Conservation (phyloP, 2,113 vertebrate genomes). For the Choloepus hoffmanni region DNA sequence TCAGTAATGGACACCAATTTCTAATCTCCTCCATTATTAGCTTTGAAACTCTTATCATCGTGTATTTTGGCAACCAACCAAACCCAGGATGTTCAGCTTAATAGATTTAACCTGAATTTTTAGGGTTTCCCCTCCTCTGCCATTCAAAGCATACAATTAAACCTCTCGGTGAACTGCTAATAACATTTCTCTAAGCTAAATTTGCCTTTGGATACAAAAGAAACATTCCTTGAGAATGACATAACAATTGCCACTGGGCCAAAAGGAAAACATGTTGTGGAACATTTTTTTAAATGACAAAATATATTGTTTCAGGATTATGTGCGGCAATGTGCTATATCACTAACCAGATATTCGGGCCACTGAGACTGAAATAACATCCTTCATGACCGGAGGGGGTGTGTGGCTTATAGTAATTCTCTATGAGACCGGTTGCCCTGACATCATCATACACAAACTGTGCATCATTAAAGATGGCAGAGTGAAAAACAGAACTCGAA, state of each 20-base stretch:
- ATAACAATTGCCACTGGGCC: conserved; percentile 79
- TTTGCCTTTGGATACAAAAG: conserved; percentile 83
- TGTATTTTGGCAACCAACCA: conserved; percentile 84
- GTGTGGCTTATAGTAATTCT: conserved; percentile 39
- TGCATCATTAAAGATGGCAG: conserved; percentile 20
- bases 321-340: conserved; percentile 75
- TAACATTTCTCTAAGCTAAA: conserved; percentile 85
- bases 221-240: conserved; percentile 84
- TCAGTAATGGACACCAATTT: conserved; percentile 86
- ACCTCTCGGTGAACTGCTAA: conserved; percentile 85
- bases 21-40: conserved; percentile 86
- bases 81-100: conserved; percentile 78
- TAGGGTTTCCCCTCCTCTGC: conserved; percentile 80
- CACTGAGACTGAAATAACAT: conserved; percentile 74
- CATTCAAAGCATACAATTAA: conserved; percentile 81
- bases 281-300: conserved; percentile 83
- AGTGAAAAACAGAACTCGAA: conserved; percentile 36
- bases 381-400: conserved; percentile 65
- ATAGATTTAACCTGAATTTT: conserved; percentile 80
- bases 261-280: conserved; percentile 70
- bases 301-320: conserved; percentile 86
- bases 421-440: conserved; percentile 70
- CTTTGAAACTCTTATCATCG: conserved; percentile 82
- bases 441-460: conserved; percentile 49
- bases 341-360: conserved; percentile 77